A percentile compares a stretch with the other conserved stretches of the same genome.
These are phyloP conservation scores for Aphelenchoides fujianensis DNA, from an alignment of 1,140 invertebrate genomes.

Conservation along the genomic window DNA sequence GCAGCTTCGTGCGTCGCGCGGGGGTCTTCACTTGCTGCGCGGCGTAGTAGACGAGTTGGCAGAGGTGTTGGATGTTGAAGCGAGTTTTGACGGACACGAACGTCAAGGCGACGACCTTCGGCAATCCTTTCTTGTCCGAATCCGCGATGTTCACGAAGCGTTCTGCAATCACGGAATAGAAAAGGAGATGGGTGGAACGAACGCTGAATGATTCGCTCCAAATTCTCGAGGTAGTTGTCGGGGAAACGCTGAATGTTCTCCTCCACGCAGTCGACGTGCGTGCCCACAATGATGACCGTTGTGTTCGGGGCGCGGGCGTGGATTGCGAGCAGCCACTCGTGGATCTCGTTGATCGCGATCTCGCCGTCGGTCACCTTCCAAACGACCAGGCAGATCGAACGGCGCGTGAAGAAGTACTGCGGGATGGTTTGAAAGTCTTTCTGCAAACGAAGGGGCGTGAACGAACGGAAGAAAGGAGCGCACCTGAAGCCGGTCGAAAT, in stretches of 20 bases:
- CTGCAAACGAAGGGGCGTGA: conserved; percentile 36
- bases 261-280: conserved; percentile 81
- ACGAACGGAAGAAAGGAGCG: not conserved
- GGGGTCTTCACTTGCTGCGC: conserved; percentile 27
- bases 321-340: conserved; percentile 92
- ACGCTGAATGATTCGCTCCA: conserved; percentile 83
- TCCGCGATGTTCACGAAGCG: conserved; percentile 87
- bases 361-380: conserved; percentile 92
- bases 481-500: conserved; percentile 86
- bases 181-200: not conserved
- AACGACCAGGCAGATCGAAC: conserved; percentile 89
- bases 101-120: conserved; percentile 84
- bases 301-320: conserved; percentile 84
- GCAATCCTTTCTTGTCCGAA: conserved; percentile 89
- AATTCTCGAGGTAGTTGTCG: conserved; percentile 73
- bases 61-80: conserved; percentile 84
- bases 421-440: conserved; percentile 94
- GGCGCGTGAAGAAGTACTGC: conserved; percentile 92
- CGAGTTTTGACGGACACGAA: conserved; percentile 82
- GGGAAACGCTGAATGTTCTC: conserved; percentile 70
- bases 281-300: conserved; percentile 87
- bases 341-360: conserved; percentile 80
- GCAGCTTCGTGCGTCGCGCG: conserved; percentile 63
- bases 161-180: conserved; percentile 30
- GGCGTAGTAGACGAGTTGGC: conserved; percentile 83